Base-by-base conservation (phyloP, 2,888 invertebrate genomes). In the Microchrysa polita region DNA sequence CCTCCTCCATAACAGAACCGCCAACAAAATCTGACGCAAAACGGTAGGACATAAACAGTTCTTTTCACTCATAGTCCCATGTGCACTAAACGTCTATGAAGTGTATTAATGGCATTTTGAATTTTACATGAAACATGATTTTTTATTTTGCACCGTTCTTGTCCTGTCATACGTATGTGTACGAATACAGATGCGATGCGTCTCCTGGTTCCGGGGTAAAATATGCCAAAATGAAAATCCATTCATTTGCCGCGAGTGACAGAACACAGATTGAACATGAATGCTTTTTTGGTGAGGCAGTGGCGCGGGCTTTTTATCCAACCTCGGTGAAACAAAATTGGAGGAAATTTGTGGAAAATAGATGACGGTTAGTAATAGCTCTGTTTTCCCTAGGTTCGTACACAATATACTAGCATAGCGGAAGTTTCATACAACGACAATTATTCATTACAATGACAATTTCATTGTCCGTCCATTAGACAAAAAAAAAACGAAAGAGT, bases 21-120 rank as follows among this genome's bases (percentile, higher is more conserved):
- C n/a, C n/a, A n/a, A n/a, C n/a, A n/a, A n/a, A n/a, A n/a, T n/a
- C n/a, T n/a, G n/a, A n/a, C n/a, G n/a, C n/a, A 34, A 34, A 34
- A 2, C 27, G 27, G 27, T n/a, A n/a, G n/a, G n/a, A n/a, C n/a
- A n/a, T n/a, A n/a, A n/a, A n/a, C n/a, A n/a, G n/a, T n/a, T n/a
- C n/a, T n/a, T n/a, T n/a, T n/a, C n/a, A n/a, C n/a, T 34, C 27
- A 5, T 7, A 34, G 27, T 7, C 27, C 75, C 77, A 77, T n/a
- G 77, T 78, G 59, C 74, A 77, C 14, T 72, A 74, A 52, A 61
- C 22, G 60, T 77, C 77, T 75, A 76, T 76, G 74, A 76, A 76
- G 73, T 74, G 76, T 77, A 77, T 78, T 78, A 78, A 78, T 78
- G 77, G 76, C 65, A 67, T 75, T 77, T 77, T 69, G 75, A 74